Conservation (phyloP, 2,797 vertebrate species). For the Orientallactaga sibirica region DNA sequence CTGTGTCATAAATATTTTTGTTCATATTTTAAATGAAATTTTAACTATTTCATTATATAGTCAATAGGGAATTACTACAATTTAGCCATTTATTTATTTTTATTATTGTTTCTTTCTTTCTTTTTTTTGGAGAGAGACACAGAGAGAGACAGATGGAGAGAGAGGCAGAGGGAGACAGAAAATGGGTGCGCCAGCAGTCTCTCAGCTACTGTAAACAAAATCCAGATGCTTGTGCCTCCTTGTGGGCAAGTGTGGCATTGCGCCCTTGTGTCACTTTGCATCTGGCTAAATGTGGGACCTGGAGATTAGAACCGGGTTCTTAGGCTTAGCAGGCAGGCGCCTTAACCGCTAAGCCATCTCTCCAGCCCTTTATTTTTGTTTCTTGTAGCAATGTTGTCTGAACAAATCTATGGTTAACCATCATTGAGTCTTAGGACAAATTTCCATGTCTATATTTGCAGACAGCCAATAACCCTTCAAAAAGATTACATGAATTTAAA, state of each 20-base stretch:
- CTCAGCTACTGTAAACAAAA: no score
- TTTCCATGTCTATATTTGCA: not conserved
- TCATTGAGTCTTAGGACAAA: not conserved
- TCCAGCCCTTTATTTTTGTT: not conserved
- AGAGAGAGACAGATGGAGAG: no score
- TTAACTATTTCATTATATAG: not conserved
- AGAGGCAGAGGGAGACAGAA: no score
- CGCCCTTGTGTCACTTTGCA: no score
- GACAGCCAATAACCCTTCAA: not conserved
- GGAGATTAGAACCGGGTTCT: no score
- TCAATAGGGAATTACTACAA: not conserved
- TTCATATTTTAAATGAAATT: not conserved
- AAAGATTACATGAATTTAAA: not conserved
- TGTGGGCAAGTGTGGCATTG: no score
- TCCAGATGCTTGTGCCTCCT: no score
- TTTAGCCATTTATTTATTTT: conserved; percentile 1
- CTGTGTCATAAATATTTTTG: not conserved
- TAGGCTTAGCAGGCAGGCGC: no score
- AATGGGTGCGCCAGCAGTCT: no score
- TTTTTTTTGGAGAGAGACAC: no score
- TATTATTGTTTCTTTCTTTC: not conserved
- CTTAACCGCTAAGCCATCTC: no score
- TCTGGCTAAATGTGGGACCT: no score
- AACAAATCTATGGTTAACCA: not conserved
- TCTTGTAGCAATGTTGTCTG: not conserved